These are phyloP conservation scores for Cetonia aurata DNA, from an alignment of 2,888 invertebrate species.

Conservation along the genomic window DNA sequence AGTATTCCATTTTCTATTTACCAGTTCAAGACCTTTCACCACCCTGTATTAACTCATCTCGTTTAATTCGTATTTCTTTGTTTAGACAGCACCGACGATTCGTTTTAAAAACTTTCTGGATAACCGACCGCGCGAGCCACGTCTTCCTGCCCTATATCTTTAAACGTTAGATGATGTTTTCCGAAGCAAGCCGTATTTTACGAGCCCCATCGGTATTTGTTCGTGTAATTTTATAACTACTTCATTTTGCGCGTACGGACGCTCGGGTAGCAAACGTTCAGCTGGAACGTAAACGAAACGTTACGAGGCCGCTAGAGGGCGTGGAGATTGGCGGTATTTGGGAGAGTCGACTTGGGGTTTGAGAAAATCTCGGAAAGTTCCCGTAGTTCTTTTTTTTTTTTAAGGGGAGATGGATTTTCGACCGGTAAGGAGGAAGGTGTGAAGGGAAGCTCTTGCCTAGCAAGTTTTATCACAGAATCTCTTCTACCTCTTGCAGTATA, in stretches of 20 bases:
- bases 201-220: conserved; percentile 41
- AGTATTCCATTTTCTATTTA: conserved; percentile 11
- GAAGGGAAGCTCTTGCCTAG: not conserved
- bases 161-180: conserved; percentile 40
- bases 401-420: not conserved
- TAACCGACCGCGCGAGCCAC: conserved; percentile 14
- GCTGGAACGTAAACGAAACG: conserved; percentile 5
- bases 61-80: conserved; percentile 31
- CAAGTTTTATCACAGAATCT: conserved; percentile 13
- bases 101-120: conserved; percentile 35
- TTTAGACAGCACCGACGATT: conserved; percentile 7
- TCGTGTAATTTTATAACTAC: conserved; percentile 44
- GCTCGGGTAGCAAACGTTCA: conserved; percentile 8
- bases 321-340: not conserved
- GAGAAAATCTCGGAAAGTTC: conserved; percentile 20
- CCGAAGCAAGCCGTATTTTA: conserved; percentile 40
- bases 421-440: not conserved
- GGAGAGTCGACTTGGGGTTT: not conserved
- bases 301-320: conserved; percentile 5
- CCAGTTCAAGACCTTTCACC: not conserved
- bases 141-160: conserved; percentile 17
- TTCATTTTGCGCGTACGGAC: conserved; percentile 31
- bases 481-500: not conserved
- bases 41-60: conserved; percentile 11
- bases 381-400: not conserved